A percentile compares a stretch with the other conserved stretches of the same genome.
Conservation (phyloP, 2,797 vertebrate genomes). For the Clamator glandarius region DNA sequence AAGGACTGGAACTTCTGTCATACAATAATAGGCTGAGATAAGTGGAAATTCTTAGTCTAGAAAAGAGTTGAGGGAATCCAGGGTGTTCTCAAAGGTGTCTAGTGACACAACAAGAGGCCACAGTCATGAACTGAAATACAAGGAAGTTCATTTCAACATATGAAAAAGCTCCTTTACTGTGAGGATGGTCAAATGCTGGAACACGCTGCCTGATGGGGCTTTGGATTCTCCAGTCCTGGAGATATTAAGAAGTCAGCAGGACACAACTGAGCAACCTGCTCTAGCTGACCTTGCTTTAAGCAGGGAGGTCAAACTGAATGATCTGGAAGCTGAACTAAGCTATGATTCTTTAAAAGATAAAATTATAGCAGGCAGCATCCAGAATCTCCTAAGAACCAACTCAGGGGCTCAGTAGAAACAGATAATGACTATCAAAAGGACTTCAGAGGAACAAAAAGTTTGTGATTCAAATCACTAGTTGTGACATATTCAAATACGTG, state of each 20-base stretch:
- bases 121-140: background rate
- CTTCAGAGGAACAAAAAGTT: background rate
- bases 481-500: background rate
- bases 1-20: background rate
- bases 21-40: background rate
- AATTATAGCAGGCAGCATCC: background rate
- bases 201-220: background rate
- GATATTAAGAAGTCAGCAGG: background rate
- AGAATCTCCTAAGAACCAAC: background rate
- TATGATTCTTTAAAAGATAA: background rate
- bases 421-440: background rate
- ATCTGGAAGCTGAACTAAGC: background rate
- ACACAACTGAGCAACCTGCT: background rate
- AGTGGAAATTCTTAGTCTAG: background rate
- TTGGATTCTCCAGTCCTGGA: background rate
- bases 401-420: background rate
- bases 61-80: background rate
- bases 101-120: background rate
- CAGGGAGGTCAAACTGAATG: background rate
- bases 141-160: background rate
- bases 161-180: background rate
- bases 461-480: background rate
- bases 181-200: background rate
- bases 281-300: background rate
- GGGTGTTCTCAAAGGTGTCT: background rate